Evolutionary conservation across 2,113 vertebrate species (phyloP).

Genomic region (Thermophis baileyi): DNA sequence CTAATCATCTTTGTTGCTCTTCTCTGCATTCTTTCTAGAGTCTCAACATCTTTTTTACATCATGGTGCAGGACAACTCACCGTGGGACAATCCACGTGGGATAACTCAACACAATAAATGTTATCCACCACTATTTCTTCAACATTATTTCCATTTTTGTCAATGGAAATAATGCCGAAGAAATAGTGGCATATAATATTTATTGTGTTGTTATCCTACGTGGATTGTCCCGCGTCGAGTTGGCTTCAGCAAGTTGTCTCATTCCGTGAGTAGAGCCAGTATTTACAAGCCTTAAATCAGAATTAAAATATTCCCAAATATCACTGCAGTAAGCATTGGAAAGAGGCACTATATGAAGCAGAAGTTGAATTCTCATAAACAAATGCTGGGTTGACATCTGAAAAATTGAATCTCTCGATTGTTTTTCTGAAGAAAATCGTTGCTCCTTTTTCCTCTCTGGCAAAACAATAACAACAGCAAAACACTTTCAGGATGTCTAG

Average conservation of each 20-base stretch:
- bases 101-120: not conserved
- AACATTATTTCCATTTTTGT: not conserved
- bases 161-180: not conserved
- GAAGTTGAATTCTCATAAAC: not conserved
- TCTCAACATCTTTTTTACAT: too few species aligned
- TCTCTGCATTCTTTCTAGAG: too few species aligned
- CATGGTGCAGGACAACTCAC: not conserved
- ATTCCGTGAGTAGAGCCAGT: not conserved
- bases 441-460: not conserved
- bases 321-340: not conserved
- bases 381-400: not conserved
- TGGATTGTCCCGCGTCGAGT: fast-evolving
- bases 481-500: not conserved
- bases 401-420: not conserved
- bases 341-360: not conserved
- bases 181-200: too few species aligned
- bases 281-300: not conserved
- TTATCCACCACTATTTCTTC: not conserved
- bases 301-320: not conserved
- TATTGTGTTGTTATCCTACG: too few species aligned
- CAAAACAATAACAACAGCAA: not conserved
- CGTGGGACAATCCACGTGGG: not conserved
- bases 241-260: not conserved
- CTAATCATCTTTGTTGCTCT: too few species aligned
- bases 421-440: not conserved